These are phyloP conservation scores for Leptocoma aspasia DNA, from an alignment of 2,113 vertebrate species.

Conservation along the genomic window DNA sequence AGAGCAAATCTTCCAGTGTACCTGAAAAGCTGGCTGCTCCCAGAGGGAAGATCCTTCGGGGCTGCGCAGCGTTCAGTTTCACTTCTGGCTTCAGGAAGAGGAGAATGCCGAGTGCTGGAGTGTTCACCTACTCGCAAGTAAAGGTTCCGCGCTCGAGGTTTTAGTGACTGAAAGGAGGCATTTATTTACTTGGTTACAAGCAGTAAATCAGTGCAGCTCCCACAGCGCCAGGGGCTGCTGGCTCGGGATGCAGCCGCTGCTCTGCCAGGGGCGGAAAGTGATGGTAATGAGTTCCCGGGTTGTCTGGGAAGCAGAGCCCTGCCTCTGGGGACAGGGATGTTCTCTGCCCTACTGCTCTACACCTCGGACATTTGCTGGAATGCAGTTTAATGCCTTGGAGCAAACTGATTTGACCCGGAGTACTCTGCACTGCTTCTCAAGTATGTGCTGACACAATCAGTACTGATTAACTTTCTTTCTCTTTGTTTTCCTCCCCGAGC, in stretches of 20 bases:
- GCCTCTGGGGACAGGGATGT: not conserved
- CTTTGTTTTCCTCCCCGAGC: not conserved
- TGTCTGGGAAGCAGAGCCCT: not conserved
- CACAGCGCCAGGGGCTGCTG: rapidly evolving
- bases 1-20: not conserved
- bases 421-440: not conserved
- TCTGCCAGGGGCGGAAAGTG: not conserved
- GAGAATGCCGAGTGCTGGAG: not conserved
- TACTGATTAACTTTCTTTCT: not conserved
- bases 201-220: not conserved
- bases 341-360: not conserved
- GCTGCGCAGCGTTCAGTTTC: not conserved
- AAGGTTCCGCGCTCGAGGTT: not conserved
- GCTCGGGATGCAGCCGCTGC: not conserved
- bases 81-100: not conserved
- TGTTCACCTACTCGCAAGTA: rapidly evolving
- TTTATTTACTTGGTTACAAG: not conserved
- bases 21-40: not conserved
- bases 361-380: not conserved
- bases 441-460: not conserved
- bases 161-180: not conserved
- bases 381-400: not conserved
- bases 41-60: not conserved
- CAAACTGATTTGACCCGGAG: not conserved
- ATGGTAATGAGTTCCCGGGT: not conserved